Conservation (phyloP, 2,888 invertebrate species). For the Mythimna impura region DNA sequence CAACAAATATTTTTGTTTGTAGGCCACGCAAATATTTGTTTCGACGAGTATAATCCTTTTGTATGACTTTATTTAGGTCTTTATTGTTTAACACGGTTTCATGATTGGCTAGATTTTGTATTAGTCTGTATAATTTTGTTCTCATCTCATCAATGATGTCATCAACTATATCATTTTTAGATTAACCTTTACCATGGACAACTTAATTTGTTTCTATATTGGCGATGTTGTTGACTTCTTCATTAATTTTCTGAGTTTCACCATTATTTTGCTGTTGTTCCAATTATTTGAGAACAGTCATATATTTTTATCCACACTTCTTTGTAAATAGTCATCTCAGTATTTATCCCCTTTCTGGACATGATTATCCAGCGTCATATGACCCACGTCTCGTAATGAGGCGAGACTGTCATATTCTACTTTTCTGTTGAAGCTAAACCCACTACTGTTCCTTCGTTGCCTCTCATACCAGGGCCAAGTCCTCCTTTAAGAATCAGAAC, state of each 20-base stretch:
- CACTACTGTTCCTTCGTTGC: too few species aligned
- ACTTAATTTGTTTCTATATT: not conserved
- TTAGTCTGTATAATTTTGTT: not conserved
- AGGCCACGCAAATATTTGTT: slow-evolving; percentile 29
- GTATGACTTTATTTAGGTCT: not conserved
- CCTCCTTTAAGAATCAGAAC: too few species aligned
- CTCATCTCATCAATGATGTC: not conserved
- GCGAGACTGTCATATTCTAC: not conserved
- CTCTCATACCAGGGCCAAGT: too few species aligned
- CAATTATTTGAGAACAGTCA: not conserved
- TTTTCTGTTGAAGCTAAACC: too few species aligned
- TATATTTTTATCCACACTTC: too few species aligned
- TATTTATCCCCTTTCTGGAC: too few species aligned
- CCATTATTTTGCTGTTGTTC: not conserved
- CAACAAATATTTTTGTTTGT: slow-evolving; percentile 23
- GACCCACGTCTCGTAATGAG: not conserved
- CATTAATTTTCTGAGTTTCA: not conserved
- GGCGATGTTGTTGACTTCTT: not conserved
- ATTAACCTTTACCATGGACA: not conserved
- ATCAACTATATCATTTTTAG: not conserved
- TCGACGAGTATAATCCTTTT: not conserved
- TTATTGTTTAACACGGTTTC: slow-evolving; percentile 14
- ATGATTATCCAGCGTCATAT: too few species aligned
- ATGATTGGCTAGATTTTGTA: slow-evolving; percentile 19
- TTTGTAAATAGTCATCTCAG: too few species aligned